Conservation (phyloP, 1,140 invertebrate genomes). For the Augochlora pura region DNA sequence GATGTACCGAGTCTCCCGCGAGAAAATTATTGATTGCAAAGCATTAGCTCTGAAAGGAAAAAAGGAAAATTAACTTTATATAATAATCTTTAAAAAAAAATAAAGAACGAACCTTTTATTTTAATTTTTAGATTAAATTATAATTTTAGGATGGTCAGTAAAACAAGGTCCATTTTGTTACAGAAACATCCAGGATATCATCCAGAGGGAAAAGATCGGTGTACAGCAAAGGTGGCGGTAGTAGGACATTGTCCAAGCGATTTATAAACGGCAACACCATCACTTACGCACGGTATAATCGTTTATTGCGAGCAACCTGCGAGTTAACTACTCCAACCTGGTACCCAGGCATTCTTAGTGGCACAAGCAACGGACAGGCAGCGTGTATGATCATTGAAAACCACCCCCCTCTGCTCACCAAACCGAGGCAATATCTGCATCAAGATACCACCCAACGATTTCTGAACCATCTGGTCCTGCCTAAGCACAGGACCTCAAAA, state of each 20-base stretch:
- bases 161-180: slow-evolving; percentile 22
- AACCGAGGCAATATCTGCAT: slow-evolving; percentile 76
- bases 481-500: slow-evolving; percentile 91
- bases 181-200: slow-evolving; percentile 81
- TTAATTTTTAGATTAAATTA: no score
- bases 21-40: no score
- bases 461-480: slow-evolving; percentile 76
- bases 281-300: slow-evolving; percentile 66
- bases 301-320: slow-evolving; percentile 65
- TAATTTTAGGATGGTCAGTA: neutral
- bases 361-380: slow-evolving; percentile 81
- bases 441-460: slow-evolving; percentile 78
- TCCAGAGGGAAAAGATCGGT: slow-evolving; percentile 80
- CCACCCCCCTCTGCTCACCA: slow-evolving; percentile 77
- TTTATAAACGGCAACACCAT: slow-evolving; percentile 75
- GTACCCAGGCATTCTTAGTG: slow-evolving; percentile 74
- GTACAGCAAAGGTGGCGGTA: slow-evolving; percentile 78
- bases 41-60: no score
- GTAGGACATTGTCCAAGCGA: slow-evolving; percentile 73
- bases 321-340: slow-evolving; percentile 68
- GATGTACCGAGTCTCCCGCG: no score
- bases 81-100: no score
- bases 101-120: no score
- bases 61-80: no score
- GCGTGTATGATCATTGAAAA: slow-evolving; percentile 83